Evolutionary conservation across 2,888 invertebrate species (phyloP).

Genomic region (Lasioglossum zephyrum): DNA sequence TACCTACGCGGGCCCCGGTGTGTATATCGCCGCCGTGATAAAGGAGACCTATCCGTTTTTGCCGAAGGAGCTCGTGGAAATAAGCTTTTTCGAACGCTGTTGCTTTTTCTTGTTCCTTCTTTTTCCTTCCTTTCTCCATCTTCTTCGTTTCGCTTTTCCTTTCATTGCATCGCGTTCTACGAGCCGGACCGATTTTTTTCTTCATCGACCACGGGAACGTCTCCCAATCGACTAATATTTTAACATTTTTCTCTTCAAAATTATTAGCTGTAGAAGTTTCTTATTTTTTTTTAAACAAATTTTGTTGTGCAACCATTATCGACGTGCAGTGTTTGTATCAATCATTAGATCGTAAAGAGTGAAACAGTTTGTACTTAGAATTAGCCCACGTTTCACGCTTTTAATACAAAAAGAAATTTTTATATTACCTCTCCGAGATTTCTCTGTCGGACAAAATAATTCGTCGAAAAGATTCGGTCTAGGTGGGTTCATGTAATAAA

Average conservation of each 20-base stretch:
- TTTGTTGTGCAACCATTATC: background rate
- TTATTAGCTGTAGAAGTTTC: background rate
- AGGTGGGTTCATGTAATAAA: background rate
- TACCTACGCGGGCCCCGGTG: slow-evolving; percentile 51
- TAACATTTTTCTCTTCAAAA: background rate
- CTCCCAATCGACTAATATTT: background rate
- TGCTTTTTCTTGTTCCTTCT: background rate
- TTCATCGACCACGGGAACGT: background rate
- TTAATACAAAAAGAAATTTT: too few relatives aligned
- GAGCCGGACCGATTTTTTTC: slow-evolving; percentile 10
- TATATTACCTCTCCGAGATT: background rate
- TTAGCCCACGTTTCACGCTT: too few relatives aligned
- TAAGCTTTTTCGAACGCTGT: slow-evolving; percentile 70
- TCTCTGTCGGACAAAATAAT: background rate
- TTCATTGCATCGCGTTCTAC: slow-evolving; percentile 33
- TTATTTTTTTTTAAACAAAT: background rate
- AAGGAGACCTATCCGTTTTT: slow-evolving; percentile 74
- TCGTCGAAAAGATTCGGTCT: background rate
- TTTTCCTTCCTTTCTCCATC: background rate
- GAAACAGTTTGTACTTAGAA: too few relatives aligned
- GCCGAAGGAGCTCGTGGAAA: slow-evolving; percentile 71
- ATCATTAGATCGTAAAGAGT: too few relatives aligned
- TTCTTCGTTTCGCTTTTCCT: slow-evolving; percentile 41
- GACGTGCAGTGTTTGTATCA: too few relatives aligned
- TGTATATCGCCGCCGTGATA: slow-evolving; percentile 73